Base-by-base conservation (phyloP, 35 echinoderm and acorn worm genomes). In the Heliocidaris tuberculata region DNA sequence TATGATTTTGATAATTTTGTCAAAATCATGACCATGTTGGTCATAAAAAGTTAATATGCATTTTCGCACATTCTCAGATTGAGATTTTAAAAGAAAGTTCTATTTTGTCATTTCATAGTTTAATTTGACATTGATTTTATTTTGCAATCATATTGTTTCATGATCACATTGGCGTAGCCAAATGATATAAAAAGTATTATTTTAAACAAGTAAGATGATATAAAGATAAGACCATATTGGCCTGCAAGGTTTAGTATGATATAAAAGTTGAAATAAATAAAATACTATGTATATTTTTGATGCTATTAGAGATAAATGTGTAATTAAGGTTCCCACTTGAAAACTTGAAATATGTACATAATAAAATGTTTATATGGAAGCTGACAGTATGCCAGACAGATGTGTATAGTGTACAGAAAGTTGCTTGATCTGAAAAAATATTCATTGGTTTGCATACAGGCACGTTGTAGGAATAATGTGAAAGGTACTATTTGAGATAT, bases 331-430 rank as follows among this genome's bases (percentile, higher is more conserved):
- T n/a, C 65, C 21, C 65, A n/a, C 65, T 78, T 78, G 8, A 42
- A n/a, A 78, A 78, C 65, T 78, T 78, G n/a, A n/a, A n/a, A n/a
- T n/a, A 78, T 78, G 65, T 78, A 78, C 19, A 78, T 78, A 78
- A 19, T n/a, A 78, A n/a, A 27, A 78, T 78, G 21, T 78, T 78
- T 78, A 78, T 78, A 78, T 19, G 65, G 27, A 24, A 27, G 19
- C 2, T 78, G 21, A 78, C 27, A 24, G 7, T 78, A 78, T n/a
- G 7, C 19, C 65, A 78, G 65, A 78, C 27, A 2, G 52, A 12
- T 78, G 17, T 78, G 65, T 78, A 78, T 24, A 78, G 65, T 78
- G 65, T 78, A 78, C 2, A 78, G 19, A 78, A 5, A 78, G 27
- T 70, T 70, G 35, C 35, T 42, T 42, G 4, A 78, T 78, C 27